Conservation (phyloP, 2,797 vertebrate genomes). For the Chelmon rostratus region DNA sequence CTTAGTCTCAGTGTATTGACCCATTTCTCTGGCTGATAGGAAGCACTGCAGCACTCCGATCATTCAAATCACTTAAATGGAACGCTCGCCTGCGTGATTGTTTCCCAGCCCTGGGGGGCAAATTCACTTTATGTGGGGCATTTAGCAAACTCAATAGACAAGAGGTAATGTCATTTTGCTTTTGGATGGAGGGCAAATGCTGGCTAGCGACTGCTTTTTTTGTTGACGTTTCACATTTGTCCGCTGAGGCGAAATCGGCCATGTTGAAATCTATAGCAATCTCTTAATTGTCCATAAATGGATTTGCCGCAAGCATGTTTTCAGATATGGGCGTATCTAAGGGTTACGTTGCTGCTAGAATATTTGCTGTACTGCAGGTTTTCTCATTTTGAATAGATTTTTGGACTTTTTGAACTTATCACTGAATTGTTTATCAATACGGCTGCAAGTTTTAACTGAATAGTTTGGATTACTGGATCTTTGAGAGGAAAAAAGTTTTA, state of each 20-base stretch:
- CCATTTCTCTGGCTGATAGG: constrained; percentile 82
- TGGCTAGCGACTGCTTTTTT: constrained; percentile 64
- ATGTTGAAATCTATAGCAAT: constrained; percentile 82
- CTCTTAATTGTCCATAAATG: constrained; percentile 80
- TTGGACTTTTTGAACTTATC: constrained; percentile 4
- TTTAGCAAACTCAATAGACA: constrained; percentile 88
- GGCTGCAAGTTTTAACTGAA: neutral
- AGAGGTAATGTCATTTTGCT: constrained; percentile 83
- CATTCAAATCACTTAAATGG: constrained; percentile 85
- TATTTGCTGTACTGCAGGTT: neutral
- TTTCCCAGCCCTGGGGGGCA: constrained; percentile 81
- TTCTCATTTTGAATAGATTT: constrained; percentile 7
- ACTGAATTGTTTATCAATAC: neutral
- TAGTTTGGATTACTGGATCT: neutral
- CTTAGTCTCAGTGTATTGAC: constrained; percentile 84
- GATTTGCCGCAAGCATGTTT: constrained; percentile 72
- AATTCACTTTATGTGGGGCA: constrained; percentile 86
- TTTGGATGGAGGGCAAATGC: constrained; percentile 79
- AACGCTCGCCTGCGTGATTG: constrained; percentile 79
- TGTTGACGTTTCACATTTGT: constrained; percentile 79
- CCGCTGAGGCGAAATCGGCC: constrained; percentile 69
- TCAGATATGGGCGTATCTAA: constrained; percentile 25
- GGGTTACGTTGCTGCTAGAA: constrained; percentile 23
- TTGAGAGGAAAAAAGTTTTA: constrained; percentile 25
- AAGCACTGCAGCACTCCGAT: constrained; percentile 76